A percentile compares a stretch with the other conserved stretches of the same genome.
phyloP scores from a whole-genome alignment of 2,113 vertebrate genomes.

The Lycocorax pyrrhopterus region DNA sequence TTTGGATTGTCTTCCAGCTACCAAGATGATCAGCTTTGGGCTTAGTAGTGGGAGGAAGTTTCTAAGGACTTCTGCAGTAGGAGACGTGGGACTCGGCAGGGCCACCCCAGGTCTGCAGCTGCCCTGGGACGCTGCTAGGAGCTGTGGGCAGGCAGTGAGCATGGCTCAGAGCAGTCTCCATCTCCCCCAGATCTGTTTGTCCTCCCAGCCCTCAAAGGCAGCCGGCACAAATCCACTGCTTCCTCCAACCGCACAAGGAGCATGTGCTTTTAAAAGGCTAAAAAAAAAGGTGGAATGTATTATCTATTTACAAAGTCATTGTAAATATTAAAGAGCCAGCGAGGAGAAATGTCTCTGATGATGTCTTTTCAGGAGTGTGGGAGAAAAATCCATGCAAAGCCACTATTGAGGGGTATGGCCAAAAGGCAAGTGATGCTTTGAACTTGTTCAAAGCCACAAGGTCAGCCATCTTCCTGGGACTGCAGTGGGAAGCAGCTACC shows the following conservation, averaged over 20 bases:
- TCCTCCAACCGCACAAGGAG: not conserved
- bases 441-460: conserved; percentile 22
- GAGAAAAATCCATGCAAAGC: conserved; percentile 20
- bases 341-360: conserved; percentile 9
- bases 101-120: not conserved
- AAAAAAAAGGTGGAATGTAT: conserved; percentile 27
- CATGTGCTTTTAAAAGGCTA: not conserved
- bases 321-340: conserved; percentile 30
- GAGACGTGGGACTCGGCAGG: not conserved
- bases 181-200: not conserved
- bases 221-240: not conserved
- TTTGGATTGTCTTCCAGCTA: not conserved
- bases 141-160: not conserved
- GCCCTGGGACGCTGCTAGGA: not conserved
- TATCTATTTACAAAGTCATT: not conserved
- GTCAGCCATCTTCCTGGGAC: not conserved
- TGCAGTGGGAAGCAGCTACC: not conserved
- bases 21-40: not conserved
- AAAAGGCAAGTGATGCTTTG: conserved; percentile 7
- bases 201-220: not conserved
- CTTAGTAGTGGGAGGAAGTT: not conserved
- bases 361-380: conserved; percentile 1
- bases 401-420: not conserved
- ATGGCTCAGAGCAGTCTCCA: not conserved
- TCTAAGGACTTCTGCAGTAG: not conserved